phyloP scores from a whole-genome alignment of 2,113 vertebrate genomes.

The Shinisaurus crocodilurus region DNA sequence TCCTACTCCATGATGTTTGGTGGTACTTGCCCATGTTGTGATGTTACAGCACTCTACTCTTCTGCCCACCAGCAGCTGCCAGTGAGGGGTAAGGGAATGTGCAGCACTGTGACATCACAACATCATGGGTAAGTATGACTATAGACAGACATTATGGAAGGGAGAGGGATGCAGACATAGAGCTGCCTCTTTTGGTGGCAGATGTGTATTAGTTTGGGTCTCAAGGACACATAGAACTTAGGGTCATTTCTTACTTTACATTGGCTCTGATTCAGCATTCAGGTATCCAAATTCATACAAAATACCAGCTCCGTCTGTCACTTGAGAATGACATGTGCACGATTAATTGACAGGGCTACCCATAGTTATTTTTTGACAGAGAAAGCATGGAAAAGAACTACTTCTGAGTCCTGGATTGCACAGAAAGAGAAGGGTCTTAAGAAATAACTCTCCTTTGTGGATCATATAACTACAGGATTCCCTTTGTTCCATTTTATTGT shows the following conservation, averaged over 20 bases:
- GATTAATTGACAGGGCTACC: neutral
- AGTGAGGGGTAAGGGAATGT: neutral
- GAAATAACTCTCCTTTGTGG: too few relatives aligned
- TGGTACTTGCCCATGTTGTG: neutral
- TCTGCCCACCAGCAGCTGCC: neutral
- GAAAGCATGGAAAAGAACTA: too few relatives aligned
- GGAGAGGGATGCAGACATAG: neutral
- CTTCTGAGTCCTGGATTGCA: too few relatives aligned
- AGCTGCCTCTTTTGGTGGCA: too few relatives aligned
- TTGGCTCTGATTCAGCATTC: neutral
- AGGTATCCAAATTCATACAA: neutral
- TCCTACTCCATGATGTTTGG: neutral
- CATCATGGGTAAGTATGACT: neutral
- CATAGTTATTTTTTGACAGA: too few relatives aligned
- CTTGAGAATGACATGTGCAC: neutral
- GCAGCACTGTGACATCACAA: neutral
- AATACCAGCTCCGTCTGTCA: neutral
- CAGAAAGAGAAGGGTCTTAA: too few relatives aligned
- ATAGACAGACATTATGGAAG: neutral
- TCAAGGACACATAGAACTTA: neutral
- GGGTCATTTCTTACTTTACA: neutral
- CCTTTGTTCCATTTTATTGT: too few relatives aligned
- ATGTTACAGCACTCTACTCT: neutral
- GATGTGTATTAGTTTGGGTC: neutral
- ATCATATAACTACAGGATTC: too few relatives aligned